Percentiles rank a stretch among this genome's conserved stretches.
phyloP scores from a whole-genome alignment of 1,140 invertebrate species.

The Aphis gossypii region DNA sequence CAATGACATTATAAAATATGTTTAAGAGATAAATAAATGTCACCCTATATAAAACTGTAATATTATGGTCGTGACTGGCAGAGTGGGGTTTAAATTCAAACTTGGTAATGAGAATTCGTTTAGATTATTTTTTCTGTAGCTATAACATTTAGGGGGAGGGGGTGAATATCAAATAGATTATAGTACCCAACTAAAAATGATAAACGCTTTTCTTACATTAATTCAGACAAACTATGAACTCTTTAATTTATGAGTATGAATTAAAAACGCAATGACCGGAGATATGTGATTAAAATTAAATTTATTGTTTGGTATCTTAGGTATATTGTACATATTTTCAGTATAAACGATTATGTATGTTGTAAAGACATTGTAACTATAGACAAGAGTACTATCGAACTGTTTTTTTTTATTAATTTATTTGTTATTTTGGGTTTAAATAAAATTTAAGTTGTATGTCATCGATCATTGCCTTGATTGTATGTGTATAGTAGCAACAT shows the following conservation, averaged over 20 bases:
- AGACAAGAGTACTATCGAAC: background rate
- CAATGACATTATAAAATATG: too few relatives aligned
- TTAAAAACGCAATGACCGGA: background rate
- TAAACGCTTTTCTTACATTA: background rate
- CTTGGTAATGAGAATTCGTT: background rate
- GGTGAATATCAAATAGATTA: background rate
- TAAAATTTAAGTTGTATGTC: background rate
- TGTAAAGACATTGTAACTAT: too few relatives aligned
- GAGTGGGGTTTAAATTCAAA: background rate
- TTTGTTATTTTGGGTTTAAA: background rate
- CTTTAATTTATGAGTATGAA: background rate
- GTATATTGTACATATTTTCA: too few relatives aligned
- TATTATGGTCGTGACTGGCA: background rate
- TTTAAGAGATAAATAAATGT: background rate
- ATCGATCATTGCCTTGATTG: background rate
- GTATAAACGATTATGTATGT: too few relatives aligned
- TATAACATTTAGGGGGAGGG: background rate
- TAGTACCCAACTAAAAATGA: background rate
- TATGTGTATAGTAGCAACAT: background rate
- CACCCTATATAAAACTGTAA: background rate
- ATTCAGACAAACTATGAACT: background rate
- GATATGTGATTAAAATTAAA: too few relatives aligned
- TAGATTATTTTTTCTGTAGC: background rate
- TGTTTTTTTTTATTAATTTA: background rate
- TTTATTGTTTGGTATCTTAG: too few relatives aligned